These are phyloP conservation scores for Menidia menidia DNA, from an alignment of 2,797 vertebrate genomes.

Conservation along the genomic window DNA sequence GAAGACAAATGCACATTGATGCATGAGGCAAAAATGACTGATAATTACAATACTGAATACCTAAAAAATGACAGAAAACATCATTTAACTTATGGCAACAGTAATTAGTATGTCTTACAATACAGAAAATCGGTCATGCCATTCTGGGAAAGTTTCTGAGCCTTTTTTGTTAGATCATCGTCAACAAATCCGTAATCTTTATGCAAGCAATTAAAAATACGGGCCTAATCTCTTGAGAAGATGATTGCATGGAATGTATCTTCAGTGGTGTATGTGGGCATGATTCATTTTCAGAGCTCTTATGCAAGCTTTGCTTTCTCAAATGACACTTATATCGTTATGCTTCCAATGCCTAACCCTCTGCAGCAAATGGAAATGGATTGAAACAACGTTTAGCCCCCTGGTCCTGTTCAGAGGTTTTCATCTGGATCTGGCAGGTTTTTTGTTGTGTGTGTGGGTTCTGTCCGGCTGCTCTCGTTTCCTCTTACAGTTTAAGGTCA, in stretches of 20 bases:
- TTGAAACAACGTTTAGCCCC: no score
- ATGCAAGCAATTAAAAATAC: slow-evolving; percentile 53
- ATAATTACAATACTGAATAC: slow-evolving; percentile 55
- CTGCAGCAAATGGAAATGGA: no score
- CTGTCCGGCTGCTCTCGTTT: not conserved
- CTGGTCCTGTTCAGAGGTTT: no score
- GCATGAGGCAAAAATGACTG: slow-evolving; percentile 38
- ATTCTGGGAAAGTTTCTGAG: slow-evolving; percentile 67
- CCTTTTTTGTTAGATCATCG: slow-evolving; percentile 50
- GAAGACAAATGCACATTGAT: slow-evolving; percentile 64
- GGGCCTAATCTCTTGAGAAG: slow-evolving; percentile 63
- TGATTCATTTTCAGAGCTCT: slow-evolving; percentile 32
- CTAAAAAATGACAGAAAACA: slow-evolving; percentile 68
- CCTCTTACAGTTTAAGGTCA: not conserved
- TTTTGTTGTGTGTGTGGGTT: not conserved
- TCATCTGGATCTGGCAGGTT: not conserved
- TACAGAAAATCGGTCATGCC: slow-evolving; percentile 30
- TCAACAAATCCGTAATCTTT: slow-evolving; percentile 60
- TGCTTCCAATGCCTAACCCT: not conserved
- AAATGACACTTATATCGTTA: slow-evolving; percentile 1
- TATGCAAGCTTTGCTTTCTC: slow-evolving; percentile 23
- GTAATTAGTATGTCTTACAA: slow-evolving; percentile 57
- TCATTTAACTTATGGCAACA: slow-evolving; percentile 59
- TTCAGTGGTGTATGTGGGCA: slow-evolving; percentile 5
- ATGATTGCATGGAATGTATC: slow-evolving; percentile 48